Evolutionary conservation across 1,140 invertebrate species (phyloP).

Genomic region (Lutraria rhynchaena): DNA sequence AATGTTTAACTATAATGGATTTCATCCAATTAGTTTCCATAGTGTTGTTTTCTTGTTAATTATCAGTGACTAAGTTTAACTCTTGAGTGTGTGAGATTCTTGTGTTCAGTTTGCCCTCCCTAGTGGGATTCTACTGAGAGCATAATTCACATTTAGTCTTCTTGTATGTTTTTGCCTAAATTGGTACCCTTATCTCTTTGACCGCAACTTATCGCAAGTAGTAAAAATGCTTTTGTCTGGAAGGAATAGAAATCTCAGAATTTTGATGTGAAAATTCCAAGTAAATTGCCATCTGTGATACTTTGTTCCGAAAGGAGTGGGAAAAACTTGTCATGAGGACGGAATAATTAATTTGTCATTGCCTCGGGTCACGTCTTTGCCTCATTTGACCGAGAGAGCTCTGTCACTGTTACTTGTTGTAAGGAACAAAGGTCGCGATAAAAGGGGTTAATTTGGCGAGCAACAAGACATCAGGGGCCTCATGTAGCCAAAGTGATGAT

Average conservation of each 20-base stretch:
- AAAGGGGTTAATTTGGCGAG: slow-evolving; percentile 38
- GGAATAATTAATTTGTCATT: slow-evolving; percentile 27
- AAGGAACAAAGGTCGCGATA: slow-evolving; percentile 38
- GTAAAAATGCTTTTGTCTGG: slow-evolving; percentile 32
- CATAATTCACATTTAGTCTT: too few relatives aligned
- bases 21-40: too few relatives aligned
- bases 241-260: slow-evolving; percentile 4
- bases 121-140: too few relatives aligned
- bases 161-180: too few relatives aligned
- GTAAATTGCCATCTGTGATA: slow-evolving; percentile 22
- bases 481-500: background rate
- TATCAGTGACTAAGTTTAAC: too few relatives aligned
- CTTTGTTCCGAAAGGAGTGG: slow-evolving; percentile 2
- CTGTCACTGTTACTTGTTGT: slow-evolving; percentile 20
- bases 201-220: background rate
- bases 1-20: too few relatives aligned
- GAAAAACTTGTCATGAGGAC: slow-evolving; percentile 2
- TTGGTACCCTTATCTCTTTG: too few relatives aligned
- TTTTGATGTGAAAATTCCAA: slow-evolving; percentile 22
- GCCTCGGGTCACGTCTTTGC: slow-evolving; percentile 3
- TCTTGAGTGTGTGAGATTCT: too few relatives aligned
- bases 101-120: too few relatives aligned
- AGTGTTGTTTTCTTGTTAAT: too few relatives aligned
- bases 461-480: slow-evolving; percentile 19
- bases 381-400: slow-evolving; percentile 21